Evolutionary conservation across 2,113 vertebrate genomes (phyloP), one percentile per base, ranked within the genome.

Genomic region (Pluvianellus socialis): DNA sequence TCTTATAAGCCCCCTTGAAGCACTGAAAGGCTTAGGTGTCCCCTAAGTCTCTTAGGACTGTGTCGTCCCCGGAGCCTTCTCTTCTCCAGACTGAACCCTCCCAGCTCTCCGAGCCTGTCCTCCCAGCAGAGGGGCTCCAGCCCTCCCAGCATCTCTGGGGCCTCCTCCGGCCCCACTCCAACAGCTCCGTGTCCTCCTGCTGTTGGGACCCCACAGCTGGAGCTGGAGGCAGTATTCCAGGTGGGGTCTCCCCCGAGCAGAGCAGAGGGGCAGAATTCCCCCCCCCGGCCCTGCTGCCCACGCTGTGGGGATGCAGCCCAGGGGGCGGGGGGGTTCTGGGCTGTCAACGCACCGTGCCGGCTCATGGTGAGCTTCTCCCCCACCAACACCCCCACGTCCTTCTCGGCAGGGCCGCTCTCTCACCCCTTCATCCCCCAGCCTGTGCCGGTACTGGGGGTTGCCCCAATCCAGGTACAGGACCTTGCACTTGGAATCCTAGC

Each of bases 291-390:
- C 47, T 55, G 19, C 56, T 55, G 40, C 12, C 33, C 53, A 68
- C 0, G 0, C 44, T 45, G 3, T 44, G 21, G 33, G 12, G 35
- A 23, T 44, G 32, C 11, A 19, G 35, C 32, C 52, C 35, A 74
- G 35, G 35, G 23, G 4, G 20, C 0, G 0, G 8, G 6, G 28
- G 30, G 44, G 30, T 6, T 16, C 63, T 68, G 45, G 53, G 53
- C 63, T 68, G 63, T 0, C 0, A 61, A 13, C 1, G 4, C 24
- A 26, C 10, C 8, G 13, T 30, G 62, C 24, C 1, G 1, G 44
- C 2, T 67, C 72, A 42, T 1, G 19, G 14, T 22, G 22, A 50
- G 49, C 22, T 50, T 50, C 24, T 50, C 49, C 23, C 10, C 47
- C 23, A 38, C 40, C 50, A 26, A 10, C 7, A 21, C 8, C 32